A percentile compares a stretch with the other conserved stretches of the same genome.
phyloP scores from a whole-genome alignment of 2,113 vertebrate genomes.

The Dasypus novemcinctus region DNA sequence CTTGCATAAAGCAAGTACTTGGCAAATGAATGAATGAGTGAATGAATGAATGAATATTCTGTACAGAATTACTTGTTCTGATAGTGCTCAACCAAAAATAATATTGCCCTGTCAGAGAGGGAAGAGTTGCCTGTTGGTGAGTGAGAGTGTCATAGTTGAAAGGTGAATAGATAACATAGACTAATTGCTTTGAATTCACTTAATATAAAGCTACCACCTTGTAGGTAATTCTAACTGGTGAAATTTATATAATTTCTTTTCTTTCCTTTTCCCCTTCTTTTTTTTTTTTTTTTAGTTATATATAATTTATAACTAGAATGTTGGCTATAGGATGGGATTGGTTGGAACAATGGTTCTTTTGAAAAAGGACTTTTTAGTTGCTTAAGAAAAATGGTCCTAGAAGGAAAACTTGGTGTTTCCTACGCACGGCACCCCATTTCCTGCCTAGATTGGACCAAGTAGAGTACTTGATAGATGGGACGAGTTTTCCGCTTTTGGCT shows the following conservation, averaged over 20 bases:
- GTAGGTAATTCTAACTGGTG: background rate
- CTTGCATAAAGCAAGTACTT: background rate
- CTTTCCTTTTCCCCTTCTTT: too few species aligned
- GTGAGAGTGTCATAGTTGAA: background rate
- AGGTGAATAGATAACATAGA: background rate
- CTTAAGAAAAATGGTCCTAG: constrained; percentile 3
- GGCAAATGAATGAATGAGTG: background rate
- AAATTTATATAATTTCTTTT: background rate
- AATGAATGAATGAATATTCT: background rate
- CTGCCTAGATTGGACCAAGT: background rate
- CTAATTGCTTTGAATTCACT: background rate
- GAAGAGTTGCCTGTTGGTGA: background rate
- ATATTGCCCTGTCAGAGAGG: background rate
- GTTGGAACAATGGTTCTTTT: background rate
- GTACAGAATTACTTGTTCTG: background rate
- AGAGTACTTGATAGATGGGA: background rate
- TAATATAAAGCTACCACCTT: background rate
- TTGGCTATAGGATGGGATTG: background rate
- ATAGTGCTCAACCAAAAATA: background rate
- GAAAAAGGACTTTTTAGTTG: background rate
- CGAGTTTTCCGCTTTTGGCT: background rate
- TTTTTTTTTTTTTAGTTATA: too few species aligned
- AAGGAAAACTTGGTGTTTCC: background rate
- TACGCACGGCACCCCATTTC: background rate
- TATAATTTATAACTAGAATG: constrained; percentile 7